These are phyloP conservation scores for Prinia subflava DNA, from an alignment of 2,113 vertebrate species.

Conservation along the genomic window DNA sequence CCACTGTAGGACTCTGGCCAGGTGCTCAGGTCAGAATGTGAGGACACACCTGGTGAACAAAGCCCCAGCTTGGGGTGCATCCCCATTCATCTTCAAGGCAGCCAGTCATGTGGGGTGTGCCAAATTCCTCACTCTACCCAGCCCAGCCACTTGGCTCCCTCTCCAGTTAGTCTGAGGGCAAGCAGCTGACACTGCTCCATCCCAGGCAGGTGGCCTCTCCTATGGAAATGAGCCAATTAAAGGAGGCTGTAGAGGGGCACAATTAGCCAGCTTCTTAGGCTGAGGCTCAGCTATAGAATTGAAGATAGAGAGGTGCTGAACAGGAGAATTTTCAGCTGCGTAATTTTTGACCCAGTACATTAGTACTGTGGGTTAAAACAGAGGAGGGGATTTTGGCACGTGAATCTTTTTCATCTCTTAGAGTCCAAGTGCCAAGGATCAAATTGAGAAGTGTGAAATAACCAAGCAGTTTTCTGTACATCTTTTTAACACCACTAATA, in stretches of 20 bases:
- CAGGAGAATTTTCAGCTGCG: slow-evolving; percentile 5
- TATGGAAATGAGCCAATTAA: slow-evolving; percentile 54
- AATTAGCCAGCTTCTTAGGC: not conserved
- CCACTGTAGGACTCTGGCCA: not conserved
- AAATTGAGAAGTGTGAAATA: not conserved
- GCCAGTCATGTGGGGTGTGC: not conserved
- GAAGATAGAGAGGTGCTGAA: not conserved
- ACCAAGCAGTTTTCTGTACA: not conserved
- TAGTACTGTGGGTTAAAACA: not conserved
- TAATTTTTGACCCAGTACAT: not conserved
- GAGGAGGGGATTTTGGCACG: not conserved
- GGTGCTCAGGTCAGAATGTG: not conserved
- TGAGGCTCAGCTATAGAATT: not conserved
- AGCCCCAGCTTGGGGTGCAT: not conserved
- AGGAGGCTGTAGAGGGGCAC: not conserved
- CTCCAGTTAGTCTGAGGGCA: slow-evolving; percentile 25
- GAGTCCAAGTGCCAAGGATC: not conserved
- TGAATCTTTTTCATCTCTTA: not conserved
- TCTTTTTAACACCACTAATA: slow-evolving; percentile 6
- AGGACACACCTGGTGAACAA: not conserved
- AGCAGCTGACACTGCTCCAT: slow-evolving; percentile 12
- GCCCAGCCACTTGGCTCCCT: not conserved
- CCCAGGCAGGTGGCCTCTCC: slow-evolving; percentile 16
- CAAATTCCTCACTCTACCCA: not conserved
- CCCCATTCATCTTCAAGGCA: not conserved